Conservation (phyloP, 2,113 vertebrate species). For the Phalacrocorax pelagicus region DNA sequence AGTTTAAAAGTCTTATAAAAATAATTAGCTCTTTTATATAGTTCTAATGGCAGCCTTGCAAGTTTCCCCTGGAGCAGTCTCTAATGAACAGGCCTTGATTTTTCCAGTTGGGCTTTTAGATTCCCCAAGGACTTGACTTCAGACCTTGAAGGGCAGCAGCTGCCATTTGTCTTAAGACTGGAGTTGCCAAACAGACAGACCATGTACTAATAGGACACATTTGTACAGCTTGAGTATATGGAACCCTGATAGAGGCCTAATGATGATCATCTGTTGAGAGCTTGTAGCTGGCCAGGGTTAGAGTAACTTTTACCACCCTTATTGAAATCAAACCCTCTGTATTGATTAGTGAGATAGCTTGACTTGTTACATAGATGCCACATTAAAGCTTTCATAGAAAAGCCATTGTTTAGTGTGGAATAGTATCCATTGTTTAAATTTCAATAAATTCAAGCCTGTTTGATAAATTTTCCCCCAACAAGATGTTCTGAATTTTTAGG, state of each 20-base stretch:
- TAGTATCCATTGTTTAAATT: background rate
- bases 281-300: slow-evolving; percentile 70
- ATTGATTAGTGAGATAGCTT: slow-evolving; percentile 53
- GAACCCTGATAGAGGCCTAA: slow-evolving; percentile 70
- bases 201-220: slow-evolving; percentile 79
- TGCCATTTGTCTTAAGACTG: slow-evolving; percentile 81
- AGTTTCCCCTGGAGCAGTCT: slow-evolving; percentile 76
- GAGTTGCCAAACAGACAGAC: slow-evolving; percentile 78
- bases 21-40: slow-evolving; percentile 80
- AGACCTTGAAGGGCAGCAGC: slow-evolving; percentile 82
- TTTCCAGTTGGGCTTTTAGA: slow-evolving; percentile 75
- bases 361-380: background rate
- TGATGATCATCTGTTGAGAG: slow-evolving; percentile 78
- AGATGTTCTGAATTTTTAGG: background rate
- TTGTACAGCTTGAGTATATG: slow-evolving; percentile 66
- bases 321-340: slow-evolving; percentile 65
- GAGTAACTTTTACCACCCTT: slow-evolving; percentile 73
- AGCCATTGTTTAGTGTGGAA: background rate
- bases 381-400: slow-evolving; percentile 1
- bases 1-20: slow-evolving; percentile 74
- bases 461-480: background rate
- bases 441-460: background rate
- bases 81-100: slow-evolving; percentile 80
- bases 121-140: slow-evolving; percentile 82
- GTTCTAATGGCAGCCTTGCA: slow-evolving; percentile 73